Evolutionary conservation across 2,888 invertebrate genomes (phyloP).

Genomic region (Apotomis turbidana): DNA sequence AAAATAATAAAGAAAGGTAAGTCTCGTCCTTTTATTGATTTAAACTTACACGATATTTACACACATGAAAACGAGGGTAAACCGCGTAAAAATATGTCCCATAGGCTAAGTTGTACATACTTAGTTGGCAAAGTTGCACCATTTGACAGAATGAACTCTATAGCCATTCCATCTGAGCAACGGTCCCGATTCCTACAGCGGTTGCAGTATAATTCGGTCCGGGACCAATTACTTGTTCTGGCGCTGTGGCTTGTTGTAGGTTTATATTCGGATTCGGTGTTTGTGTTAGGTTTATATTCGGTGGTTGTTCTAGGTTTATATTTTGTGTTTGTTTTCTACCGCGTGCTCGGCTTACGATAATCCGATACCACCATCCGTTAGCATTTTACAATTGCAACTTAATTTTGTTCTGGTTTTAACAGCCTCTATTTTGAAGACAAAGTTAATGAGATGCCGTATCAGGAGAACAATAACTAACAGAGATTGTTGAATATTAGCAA

Average conservation of each 20-base stretch:
- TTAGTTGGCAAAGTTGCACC: too few relatives aligned
- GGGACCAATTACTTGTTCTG: slow-evolving; percentile 15
- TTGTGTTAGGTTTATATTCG: slow-evolving; percentile 10
- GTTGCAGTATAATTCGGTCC: background rate
- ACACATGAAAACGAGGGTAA: too few relatives aligned
- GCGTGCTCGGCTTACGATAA: slow-evolving; percentile 10
- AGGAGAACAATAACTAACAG: too few relatives aligned
- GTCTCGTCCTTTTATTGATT: too few relatives aligned
- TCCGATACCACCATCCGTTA: slow-evolving; percentile 15
- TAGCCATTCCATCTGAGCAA: too few relatives aligned
- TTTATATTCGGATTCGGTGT: background rate
- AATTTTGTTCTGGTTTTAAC: slow-evolving; percentile 2
- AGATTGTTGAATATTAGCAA: too few relatives aligned
- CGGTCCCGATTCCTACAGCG: background rate
- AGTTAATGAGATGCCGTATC: too few relatives aligned
- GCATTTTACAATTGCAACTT: background rate
- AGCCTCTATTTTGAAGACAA: background rate
- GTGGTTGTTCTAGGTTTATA: slow-evolving; percentile 11
- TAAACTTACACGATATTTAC: too few relatives aligned
- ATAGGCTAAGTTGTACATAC: too few relatives aligned
- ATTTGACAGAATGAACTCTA: too few relatives aligned
- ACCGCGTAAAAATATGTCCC: too few relatives aligned
- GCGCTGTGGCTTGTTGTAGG: slow-evolving; percentile 14
- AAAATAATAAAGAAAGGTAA: too few relatives aligned
- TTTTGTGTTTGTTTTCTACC: slow-evolving; percentile 8